Evolutionary conservation across 2,797 vertebrate genomes (phyloP).

Genomic region (Limosa lapponica): DNA sequence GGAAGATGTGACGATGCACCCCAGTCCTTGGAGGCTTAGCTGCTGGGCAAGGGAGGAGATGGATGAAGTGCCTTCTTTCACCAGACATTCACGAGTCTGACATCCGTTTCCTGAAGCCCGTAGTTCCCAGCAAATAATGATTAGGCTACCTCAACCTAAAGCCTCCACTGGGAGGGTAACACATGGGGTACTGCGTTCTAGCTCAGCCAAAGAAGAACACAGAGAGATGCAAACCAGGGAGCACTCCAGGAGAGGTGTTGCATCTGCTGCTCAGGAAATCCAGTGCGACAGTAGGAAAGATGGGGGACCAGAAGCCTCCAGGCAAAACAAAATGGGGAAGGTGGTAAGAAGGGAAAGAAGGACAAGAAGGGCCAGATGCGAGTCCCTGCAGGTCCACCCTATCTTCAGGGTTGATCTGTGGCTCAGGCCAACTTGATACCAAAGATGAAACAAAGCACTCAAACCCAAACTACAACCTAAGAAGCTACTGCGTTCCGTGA

Average conservation of each 20-base stretch:
- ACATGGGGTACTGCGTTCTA: fast-evolving
- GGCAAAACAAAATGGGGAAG: neutral
- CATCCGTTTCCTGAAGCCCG: neutral
- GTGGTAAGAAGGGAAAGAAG: neutral
- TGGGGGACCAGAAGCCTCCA: neutral
- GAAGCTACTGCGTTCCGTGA: neutral
- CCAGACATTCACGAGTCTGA: neutral
- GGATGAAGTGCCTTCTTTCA: neutral
- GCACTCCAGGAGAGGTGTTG: neutral
- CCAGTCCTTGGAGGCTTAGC: neutral
- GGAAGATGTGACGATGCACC: neutral
- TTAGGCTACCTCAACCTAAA: neutral
- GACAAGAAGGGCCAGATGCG: neutral
- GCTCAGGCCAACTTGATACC: neutral
- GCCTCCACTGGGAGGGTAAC: neutral
- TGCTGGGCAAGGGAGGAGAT: neutral
- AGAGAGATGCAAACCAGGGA: neutral
- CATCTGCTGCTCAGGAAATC: neutral
- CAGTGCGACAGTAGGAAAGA: neutral
- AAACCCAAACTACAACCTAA: neutral
- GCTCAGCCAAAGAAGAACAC: neutral
- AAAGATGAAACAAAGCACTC: neutral
- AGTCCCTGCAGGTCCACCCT: neutral
- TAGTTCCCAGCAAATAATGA: neutral
- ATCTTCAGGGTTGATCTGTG: neutral